A percentile compares a stretch with the other conserved stretches of the same genome.
Evolutionary conservation across 2,113 vertebrate genomes (phyloP).

Genomic region (Odontesthes bonariensis): DNA sequence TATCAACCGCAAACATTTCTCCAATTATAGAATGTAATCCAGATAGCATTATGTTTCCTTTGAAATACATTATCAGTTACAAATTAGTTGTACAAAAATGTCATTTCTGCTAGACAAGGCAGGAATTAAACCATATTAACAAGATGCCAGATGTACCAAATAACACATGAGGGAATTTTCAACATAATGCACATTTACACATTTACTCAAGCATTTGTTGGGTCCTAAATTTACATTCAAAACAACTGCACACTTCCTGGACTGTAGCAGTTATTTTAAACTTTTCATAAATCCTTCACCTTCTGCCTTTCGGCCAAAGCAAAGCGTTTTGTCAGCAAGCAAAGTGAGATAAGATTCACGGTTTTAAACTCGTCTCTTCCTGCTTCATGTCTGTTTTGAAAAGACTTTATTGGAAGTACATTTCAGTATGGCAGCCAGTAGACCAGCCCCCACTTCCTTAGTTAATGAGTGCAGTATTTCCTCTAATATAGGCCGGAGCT

Average conservation of each 20-base stretch:
- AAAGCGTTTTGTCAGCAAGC: too few relatives aligned
- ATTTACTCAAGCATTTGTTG: background rate
- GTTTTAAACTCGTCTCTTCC: too few relatives aligned
- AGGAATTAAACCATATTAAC: background rate
- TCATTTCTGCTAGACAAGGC: background rate
- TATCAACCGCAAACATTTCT: constrained; percentile 12
- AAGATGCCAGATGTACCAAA: background rate
- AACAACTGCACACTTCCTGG: too few relatives aligned
- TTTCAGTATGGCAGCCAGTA: background rate
- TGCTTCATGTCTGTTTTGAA: too few relatives aligned
- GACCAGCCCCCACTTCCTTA: background rate
- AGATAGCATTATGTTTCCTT: background rate
- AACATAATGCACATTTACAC: background rate
- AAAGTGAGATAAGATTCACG: too few relatives aligned
- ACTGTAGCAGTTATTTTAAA: too few relatives aligned
- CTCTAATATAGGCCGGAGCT: too few relatives aligned
- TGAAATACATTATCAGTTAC: background rate
- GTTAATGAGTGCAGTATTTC: background rate
- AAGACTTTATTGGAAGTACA: background rate
- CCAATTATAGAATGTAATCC: background rate
- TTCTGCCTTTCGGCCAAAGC: too few relatives aligned
- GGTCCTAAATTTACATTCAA: background rate
- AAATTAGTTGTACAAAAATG: background rate
- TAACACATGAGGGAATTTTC: background rate
- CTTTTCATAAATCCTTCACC: too few relatives aligned